Conservation (phyloP, 2,888 invertebrate genomes). For the Hirtodrosophila confusa region DNA sequence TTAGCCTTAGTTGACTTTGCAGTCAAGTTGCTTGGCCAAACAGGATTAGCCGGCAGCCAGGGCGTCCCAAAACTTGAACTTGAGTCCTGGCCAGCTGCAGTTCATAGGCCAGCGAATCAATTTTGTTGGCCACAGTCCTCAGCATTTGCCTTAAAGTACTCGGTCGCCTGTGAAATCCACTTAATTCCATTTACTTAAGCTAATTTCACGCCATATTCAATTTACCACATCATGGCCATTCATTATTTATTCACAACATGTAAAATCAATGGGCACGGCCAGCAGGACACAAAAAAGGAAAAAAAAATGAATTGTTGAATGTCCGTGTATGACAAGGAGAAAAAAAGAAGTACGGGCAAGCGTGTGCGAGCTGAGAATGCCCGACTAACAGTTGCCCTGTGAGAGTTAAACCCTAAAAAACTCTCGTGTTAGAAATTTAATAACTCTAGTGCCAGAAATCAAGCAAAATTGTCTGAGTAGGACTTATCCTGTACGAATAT, state of each 20-base stretch:
- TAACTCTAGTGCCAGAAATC: too few relatives aligned
- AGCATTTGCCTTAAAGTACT: constrained; percentile 21
- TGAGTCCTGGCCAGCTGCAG: neutral
- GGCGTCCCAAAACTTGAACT: constrained; percentile 5
- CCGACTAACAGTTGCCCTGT: constrained; percentile 11
- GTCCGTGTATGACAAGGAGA: constrained; percentile 24
- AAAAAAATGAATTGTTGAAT: constrained; percentile 71
- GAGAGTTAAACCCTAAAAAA: too few relatives aligned
- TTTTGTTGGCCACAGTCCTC: constrained; percentile 1
- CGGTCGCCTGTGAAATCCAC: constrained; percentile 79
- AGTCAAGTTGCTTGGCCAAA: constrained; percentile 27
- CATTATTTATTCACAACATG: constrained; percentile 83
- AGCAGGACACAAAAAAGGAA: constrained; percentile 24
- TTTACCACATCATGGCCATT: constrained; percentile 80
- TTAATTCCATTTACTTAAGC: constrained; percentile 82
- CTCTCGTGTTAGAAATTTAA: too few relatives aligned
- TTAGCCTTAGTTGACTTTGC: constrained; percentile 12
- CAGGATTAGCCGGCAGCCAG: constrained; percentile 25
- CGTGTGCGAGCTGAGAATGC: neutral
- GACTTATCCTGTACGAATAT: too few relatives aligned
- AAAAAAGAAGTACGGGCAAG: constrained; percentile 22
- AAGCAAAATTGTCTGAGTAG: too few relatives aligned
- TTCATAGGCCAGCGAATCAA: constrained; percentile 36
- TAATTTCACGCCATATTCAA: constrained; percentile 83
- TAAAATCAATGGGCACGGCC: constrained; percentile 77